Conservation (phyloP, 1,140 invertebrate species). For the Caerostris darwini region DNA sequence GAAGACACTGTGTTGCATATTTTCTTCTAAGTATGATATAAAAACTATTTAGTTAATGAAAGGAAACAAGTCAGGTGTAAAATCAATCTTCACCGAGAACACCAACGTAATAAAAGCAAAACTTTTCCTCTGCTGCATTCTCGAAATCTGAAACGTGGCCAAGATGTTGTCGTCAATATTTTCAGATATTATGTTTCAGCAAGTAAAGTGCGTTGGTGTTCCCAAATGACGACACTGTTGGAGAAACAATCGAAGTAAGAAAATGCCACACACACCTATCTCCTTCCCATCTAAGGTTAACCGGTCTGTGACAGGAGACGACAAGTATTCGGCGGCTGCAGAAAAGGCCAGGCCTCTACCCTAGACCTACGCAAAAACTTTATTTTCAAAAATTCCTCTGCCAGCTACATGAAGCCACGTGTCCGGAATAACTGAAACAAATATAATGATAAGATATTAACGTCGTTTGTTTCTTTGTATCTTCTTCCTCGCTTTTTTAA, state of each 20-base stretch:
- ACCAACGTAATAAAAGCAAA: not conserved
- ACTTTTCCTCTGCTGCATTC: not conserved
- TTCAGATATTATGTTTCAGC: not conserved
- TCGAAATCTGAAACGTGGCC: not conserved
- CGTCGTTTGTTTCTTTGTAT: not conserved
- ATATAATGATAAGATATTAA: not conserved
- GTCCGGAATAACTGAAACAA: not conserved
- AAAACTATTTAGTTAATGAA: not conserved
- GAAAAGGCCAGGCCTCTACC: not conserved
- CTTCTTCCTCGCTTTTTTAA: not conserved
- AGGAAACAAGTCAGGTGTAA: not conserved
- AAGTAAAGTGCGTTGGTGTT: slow-evolving; percentile 23
- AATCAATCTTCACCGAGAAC: not conserved
- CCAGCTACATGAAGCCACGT: not conserved
- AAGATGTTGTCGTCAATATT: not conserved
- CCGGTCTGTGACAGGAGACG: slow-evolving; percentile 15
- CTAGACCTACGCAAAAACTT: slow-evolving; percentile 56
- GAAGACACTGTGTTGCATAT: no score
- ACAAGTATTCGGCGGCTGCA: not conserved
- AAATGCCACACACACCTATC: not conserved
- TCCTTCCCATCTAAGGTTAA: slow-evolving; percentile 4
- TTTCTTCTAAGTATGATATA: no score
- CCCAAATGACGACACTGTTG: not conserved
- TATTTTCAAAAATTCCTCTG: not conserved
- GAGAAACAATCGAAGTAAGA: slow-evolving; percentile 12